phyloP scores from a whole-genome alignment of 1,140 invertebrate species.

The Muscidifurax raptorellus region DNA sequence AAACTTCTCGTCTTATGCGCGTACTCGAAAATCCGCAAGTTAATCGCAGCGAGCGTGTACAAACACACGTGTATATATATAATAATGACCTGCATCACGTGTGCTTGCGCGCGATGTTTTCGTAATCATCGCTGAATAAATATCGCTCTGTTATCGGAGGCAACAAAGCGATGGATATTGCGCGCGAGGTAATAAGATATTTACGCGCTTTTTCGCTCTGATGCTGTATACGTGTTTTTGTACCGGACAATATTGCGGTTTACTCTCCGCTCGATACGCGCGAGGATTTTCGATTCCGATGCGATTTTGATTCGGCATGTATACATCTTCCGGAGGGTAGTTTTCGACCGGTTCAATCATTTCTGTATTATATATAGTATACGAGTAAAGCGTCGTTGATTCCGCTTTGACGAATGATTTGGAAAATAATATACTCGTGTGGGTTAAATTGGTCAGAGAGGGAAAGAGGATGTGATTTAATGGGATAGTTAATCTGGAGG shows the following conservation, averaged over 20 bases:
- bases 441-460: not conserved
- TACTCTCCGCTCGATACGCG: too few relatives aligned
- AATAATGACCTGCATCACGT: not conserved
- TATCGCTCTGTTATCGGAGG: not conserved
- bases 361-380: too few relatives aligned
- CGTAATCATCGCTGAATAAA: slow-evolving; percentile 23
- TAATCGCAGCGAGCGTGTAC: too few relatives aligned
- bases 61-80: not conserved
- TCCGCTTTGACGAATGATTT: too few relatives aligned
- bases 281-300: too few relatives aligned
- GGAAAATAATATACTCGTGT: too few relatives aligned
- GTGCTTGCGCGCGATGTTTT: not conserved
- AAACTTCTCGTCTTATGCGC: too few relatives aligned
- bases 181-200: not conserved
- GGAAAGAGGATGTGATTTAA: not conserved
- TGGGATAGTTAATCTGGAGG: not conserved
- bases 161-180: slow-evolving; percentile 18
- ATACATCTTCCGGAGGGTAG: too few relatives aligned
- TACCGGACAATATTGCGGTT: not conserved
- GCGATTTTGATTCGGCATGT: too few relatives aligned
- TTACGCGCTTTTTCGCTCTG: not conserved
- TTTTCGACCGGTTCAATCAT: too few relatives aligned
- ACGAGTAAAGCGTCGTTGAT: too few relatives aligned
- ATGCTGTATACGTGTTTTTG: not conserved
- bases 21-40: too few relatives aligned